phyloP scores from a whole-genome alignment of 1,140 invertebrate species.

The Dendroctonus valens region DNA sequence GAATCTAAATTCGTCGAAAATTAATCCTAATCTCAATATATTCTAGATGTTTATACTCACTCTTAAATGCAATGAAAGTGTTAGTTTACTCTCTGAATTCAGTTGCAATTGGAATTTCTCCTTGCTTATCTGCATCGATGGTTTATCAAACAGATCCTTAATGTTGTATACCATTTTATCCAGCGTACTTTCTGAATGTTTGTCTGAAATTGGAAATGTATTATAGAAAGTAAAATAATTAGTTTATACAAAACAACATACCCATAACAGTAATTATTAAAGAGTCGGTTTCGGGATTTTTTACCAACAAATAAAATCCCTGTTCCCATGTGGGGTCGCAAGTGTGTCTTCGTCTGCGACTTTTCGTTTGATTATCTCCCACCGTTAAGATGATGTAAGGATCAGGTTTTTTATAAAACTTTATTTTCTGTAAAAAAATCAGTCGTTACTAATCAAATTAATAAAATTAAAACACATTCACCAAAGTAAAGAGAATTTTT shows the following conservation, averaged over 20 bases:
- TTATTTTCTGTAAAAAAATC: conserved; percentile 57
- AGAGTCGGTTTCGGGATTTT: conserved; percentile 82
- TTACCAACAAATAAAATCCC: conserved; percentile 85
- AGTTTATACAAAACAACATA: not conserved
- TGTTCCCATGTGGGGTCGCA: conserved; percentile 70
- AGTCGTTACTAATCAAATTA: too few species aligned
- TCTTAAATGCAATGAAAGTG: conserved; percentile 72
- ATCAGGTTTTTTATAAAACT: conserved; percentile 67
- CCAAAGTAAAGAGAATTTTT: too few species aligned
- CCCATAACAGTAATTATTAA: conserved; percentile 63
- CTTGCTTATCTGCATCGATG: conserved; percentile 39
- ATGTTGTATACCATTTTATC: conserved; percentile 38
- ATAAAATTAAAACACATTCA: too few species aligned
- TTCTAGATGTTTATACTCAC: conserved; percentile 54
- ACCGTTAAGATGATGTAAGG: conserved; percentile 69
- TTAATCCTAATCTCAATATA: not conserved
- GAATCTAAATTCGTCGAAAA: conserved; percentile 23
- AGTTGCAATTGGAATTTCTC: conserved; percentile 46
- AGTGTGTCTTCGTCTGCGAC: conserved; percentile 65
- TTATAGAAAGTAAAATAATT: not conserved
- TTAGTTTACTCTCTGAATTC: conserved; percentile 71
- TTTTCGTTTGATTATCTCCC: conserved; percentile 69
- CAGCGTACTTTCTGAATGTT: conserved; percentile 34
- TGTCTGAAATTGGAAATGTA: conserved; percentile 31
- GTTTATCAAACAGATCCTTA: conserved; percentile 28